A percentile compares a stretch with the other conserved stretches of the same genome.
phyloP scores from a whole-genome alignment of 1,140 invertebrate species.

The Neodiprion virginianus region DNA sequence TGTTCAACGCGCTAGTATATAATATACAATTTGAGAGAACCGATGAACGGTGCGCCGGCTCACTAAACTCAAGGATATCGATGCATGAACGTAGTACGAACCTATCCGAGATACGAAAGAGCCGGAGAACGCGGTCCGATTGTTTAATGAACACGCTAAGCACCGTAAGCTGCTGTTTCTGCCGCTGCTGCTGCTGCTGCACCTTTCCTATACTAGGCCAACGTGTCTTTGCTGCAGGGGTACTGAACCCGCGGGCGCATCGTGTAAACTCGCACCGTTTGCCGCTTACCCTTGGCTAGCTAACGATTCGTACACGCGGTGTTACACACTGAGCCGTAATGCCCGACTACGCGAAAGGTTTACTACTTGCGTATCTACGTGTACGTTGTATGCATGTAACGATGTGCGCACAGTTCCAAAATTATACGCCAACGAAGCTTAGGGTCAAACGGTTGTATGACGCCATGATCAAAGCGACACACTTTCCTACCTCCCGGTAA shows the following conservation, averaged over 20 bases:
- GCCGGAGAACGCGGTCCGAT: not conserved
- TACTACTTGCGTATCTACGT: too few species aligned
- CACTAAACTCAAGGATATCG: too few species aligned
- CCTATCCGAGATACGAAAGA: not conserved
- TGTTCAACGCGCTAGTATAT: too few species aligned
- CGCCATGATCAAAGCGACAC: not conserved
- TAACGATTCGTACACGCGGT: not conserved
- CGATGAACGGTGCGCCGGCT: too few species aligned
- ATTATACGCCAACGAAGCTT: not conserved
- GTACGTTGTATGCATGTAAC: too few species aligned
- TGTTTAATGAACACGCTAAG: conserved; percentile 4
- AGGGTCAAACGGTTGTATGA: not conserved
- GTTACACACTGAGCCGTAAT: not conserved
- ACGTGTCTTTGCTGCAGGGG: not conserved
- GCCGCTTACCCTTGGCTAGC: not conserved
- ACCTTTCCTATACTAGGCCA: not conserved
- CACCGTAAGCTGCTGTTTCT: not conserved
- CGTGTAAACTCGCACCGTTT: not conserved
- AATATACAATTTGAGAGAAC: too few species aligned
- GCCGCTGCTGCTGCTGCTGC: not conserved
- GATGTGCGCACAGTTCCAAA: too few species aligned
- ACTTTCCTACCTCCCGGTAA: not conserved
- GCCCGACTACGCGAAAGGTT: too few species aligned
- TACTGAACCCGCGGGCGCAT: not conserved
- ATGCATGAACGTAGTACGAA: too few species aligned